Evolutionary conservation across 2,113 vertebrate species (phyloP), one percentile per base, ranked within the genome.

Genomic region (Ranitomeya variabilis): DNA sequence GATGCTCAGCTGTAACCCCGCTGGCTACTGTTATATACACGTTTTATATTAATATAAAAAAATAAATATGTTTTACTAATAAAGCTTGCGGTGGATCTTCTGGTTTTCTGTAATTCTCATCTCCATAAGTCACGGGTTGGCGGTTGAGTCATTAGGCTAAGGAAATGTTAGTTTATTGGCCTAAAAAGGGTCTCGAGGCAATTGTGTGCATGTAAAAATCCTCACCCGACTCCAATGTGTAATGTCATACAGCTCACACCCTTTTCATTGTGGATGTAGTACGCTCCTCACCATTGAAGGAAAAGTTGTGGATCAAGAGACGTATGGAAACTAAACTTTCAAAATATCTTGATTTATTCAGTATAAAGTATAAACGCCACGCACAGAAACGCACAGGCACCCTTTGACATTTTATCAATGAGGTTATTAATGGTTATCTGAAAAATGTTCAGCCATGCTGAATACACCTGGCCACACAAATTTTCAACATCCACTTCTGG

Each of bases 31-130:
- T 85, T 88, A 55, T 89, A 26, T 78, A 67, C 76, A 85, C 71
- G 78, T 89, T 84, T 89, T 89, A 85, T 89, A 89, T 89, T 78
- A 85, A 83, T 88, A 84, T 80, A 51, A 80, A 54, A 31, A 76
- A 57, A 87, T 83, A 88, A 87, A 83, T 77, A 80, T 83, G 87
- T 89, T 89, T 89, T 89, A 89, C 87, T 89, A 89, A 89, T 89
- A 69, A 84, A 84, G 21, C 31, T 51, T n/a, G 37, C 18, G 4
- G 37, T 76, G 73, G 73, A 12, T 51, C 21, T 73, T 2, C 31
- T 71, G 18, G n/a, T 19, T 83, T 8, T 62, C n/a, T 84, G 18
- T 52, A 19, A 19, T 74, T 60, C 12, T 19, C 10, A 4, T 52
- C 13, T 54, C 8, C 3, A 9, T 51, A 19, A n/a, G n/a, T 80